Base-by-base conservation (phyloP, 2,797 vertebrate genomes). In the Sebastes trivittatus region DNA sequence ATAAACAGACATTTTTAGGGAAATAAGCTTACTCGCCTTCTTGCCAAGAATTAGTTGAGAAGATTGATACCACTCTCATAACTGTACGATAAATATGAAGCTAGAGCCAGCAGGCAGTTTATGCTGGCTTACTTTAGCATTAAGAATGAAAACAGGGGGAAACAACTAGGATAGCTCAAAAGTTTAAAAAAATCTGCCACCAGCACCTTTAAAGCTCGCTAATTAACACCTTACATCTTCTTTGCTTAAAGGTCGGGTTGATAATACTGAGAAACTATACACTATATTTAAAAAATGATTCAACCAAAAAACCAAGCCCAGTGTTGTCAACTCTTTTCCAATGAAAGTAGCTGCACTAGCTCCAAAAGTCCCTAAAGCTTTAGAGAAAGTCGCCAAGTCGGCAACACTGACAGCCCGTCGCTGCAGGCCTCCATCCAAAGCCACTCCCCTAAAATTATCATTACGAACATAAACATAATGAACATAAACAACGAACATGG, bases 401-500 rank as follows among this genome's bases (percentile, higher is more conserved):
- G 14, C 38, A 46, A 46, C 42, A 46, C 42, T 46, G 42, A 46
- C n/a, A n/a, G n/a, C 42, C 14, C 2, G 1, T 0, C 11, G 0
- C 6, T 46, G 0, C 42, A 18, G 42, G 14, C 42, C 42, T 46
- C 42, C 6, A 0, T 46, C 42, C 0, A 7, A 46, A 7, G 16
- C 42, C 16, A 46, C 42, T 46, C 16, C 16, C 14, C 42, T 0
- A 0, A 46, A 46, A 46, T 46, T 3, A 46, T 18, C 42, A 18
- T 46, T 46, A 46, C 0, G 14, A 46, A 46, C 16, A 46, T 46
- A 18, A 46, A 46, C 42, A 46, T 46, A 46, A 18, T 46, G 6
- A 46, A 46, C 6, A 0, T 46, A 18, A 7, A 46, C 6, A 46
- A 0, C 0, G 42, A 46, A 46, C 16, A 46, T 46, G 42, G 42